phyloP scores from a whole-genome alignment of 2,888 invertebrate species.

The Darwinula stevensoni region DNA sequence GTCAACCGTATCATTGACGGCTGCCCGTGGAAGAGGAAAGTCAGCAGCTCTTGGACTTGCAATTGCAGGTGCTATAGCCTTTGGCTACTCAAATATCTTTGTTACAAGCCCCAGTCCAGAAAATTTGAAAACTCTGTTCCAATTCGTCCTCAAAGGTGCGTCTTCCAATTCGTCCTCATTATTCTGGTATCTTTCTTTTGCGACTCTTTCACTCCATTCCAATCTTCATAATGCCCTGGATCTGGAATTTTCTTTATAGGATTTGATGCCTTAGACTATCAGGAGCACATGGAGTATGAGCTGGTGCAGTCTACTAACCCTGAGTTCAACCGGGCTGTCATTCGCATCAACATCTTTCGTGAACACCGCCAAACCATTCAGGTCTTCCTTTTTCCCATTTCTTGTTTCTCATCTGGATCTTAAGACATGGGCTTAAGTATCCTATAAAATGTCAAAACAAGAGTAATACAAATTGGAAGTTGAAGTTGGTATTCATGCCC shows the following conservation, averaged over 20 bases:
- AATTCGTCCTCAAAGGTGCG: slow-evolving; percentile 67
- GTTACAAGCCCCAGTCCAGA: slow-evolving; percentile 95
- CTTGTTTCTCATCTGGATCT: background rate
- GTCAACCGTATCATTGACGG: slow-evolving; percentile 78
- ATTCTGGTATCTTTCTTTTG: slow-evolving; percentile 3
- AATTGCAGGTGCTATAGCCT: slow-evolving; percentile 48
- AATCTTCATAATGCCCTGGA: no score
- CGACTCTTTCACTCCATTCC: no score
- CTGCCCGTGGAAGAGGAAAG: slow-evolving; percentile 88
- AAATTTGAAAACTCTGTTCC: slow-evolving; percentile 85
- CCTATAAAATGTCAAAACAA: background rate
- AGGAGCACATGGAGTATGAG: slow-evolving; percentile 86
- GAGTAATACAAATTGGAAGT: background rate
- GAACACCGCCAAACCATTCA: slow-evolving; percentile 79
- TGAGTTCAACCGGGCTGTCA: slow-evolving; percentile 83
- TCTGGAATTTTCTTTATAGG: slow-evolving; percentile 17
- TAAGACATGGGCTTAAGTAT: background rate
- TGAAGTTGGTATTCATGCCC: background rate
- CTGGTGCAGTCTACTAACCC: slow-evolving; percentile 79
- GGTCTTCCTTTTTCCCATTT: slow-evolving; percentile 14
- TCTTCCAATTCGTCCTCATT: no score
- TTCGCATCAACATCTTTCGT: slow-evolving; percentile 64
- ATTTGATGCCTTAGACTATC: slow-evolving; percentile 69
- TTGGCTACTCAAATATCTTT: slow-evolving; percentile 71
- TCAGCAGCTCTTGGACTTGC: slow-evolving; percentile 86